Percentiles rank a stretch among this genome's conserved stretches.
phyloP scores from a whole-genome alignment of 2,888 invertebrate genomes.

The Abrostola triplasia region DNA sequence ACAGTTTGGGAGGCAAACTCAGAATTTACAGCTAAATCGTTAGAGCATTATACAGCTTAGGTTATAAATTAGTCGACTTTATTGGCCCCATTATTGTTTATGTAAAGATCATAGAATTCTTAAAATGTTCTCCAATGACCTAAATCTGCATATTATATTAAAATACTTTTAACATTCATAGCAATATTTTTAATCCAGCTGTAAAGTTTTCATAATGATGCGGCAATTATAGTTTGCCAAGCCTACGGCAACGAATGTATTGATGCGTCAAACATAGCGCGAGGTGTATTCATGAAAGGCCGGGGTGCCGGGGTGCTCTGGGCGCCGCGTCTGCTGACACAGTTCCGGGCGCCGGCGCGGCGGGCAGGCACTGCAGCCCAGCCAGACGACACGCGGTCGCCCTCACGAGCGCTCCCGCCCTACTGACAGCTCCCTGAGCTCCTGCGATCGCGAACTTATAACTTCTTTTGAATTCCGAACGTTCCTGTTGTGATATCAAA shows the following conservation, averaged over 20 bases:
- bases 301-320: conserved; percentile 74
- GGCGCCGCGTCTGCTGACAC: conserved; percentile 83
- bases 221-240: conserved; percentile 64
- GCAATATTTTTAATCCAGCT: conserved; percentile 31
- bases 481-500: conserved; percentile 47
- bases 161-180: no score
- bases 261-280: conserved; percentile 76
- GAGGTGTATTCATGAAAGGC: conserved; percentile 79
- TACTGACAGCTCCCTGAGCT: conserved; percentile 53
- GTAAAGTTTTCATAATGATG: conserved; percentile 45
- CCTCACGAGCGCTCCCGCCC: conserved; percentile 76
- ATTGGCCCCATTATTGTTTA: conserved; percentile 33
- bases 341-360: conserved; percentile 87
- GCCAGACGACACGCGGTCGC: conserved; percentile 85
- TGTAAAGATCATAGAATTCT: conserved; percentile 8
- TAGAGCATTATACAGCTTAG: conserved; percentile 23
- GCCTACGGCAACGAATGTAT: conserved; percentile 75
- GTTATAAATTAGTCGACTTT: conserved; percentile 36
- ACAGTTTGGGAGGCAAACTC: conserved; percentile 35
- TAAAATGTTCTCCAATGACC: conserved; percentile 24
- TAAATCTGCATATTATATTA: conserved; percentile 1
- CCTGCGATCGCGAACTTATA: conserved; percentile 61
- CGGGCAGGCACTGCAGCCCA: conserved; percentile 77
- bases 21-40: conserved; percentile 22
- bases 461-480: conserved; percentile 62